These are phyloP conservation scores for Dermatemys mawii DNA, from an alignment of 2,113 vertebrate species.

Conservation along the genomic window DNA sequence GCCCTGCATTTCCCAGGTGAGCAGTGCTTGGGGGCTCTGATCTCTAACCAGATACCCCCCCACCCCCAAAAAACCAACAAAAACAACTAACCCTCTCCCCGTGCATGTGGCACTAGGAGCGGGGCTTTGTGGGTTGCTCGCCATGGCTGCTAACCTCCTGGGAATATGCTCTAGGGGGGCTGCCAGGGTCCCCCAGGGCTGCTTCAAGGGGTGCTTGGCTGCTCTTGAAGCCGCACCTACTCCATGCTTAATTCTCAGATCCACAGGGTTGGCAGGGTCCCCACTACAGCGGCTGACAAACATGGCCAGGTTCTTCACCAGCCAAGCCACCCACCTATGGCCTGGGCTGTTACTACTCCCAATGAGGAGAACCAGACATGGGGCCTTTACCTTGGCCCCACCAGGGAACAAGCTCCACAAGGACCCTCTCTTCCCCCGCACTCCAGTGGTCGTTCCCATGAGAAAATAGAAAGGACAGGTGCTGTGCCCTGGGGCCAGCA, in stretches of 20 bases:
- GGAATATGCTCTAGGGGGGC: neutral
- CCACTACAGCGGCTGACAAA: neutral
- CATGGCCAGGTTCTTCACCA: neutral
- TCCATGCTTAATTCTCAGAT: neutral
- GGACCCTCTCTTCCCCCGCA: neutral
- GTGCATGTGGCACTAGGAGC: constrained; percentile 61
- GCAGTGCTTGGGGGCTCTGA: neutral
- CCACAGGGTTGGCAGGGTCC: neutral
- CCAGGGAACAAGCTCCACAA: neutral
- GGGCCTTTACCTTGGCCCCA: neutral
- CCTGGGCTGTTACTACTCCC: neutral
- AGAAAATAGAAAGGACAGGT: neutral
- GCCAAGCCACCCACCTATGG: neutral
- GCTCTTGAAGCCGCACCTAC: neutral
- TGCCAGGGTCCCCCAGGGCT: neutral
- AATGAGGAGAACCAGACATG: neutral
- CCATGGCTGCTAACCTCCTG: neutral
- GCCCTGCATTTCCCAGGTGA: neutral
- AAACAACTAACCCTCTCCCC: neutral
- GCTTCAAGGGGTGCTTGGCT: neutral
- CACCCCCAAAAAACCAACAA: too few species aligned
- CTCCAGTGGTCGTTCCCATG: neutral
- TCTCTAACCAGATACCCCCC: neutral
- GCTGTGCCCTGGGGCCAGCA: neutral
- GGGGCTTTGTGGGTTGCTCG: neutral